Evolutionary conservation across 2,797 vertebrate species (phyloP).

Genomic region (Alectoris magna): DNA sequence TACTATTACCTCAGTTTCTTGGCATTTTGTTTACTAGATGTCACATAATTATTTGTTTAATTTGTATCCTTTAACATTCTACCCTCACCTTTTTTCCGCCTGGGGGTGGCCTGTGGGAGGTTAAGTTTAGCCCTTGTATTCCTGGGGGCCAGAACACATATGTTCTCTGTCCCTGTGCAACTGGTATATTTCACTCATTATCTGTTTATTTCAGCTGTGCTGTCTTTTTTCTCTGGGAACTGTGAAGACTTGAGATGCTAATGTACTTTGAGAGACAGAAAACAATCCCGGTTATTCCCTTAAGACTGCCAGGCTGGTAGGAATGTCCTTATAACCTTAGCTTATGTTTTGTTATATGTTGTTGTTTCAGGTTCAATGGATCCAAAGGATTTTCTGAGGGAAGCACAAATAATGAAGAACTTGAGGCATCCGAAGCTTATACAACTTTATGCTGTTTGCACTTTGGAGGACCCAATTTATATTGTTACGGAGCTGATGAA

Average conservation of each 20-base stretch:
- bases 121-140: slow-evolving; percentile 41
- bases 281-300: slow-evolving; percentile 58
- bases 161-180: not conserved
- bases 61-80: not conserved
- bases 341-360: slow-evolving; percentile 68
- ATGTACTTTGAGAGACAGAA: slow-evolving; percentile 59
- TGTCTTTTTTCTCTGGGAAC: slow-evolving; percentile 64
- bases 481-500: slow-evolving; percentile 98
- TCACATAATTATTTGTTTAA: not conserved
- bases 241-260: slow-evolving; percentile 64
- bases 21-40: not conserved
- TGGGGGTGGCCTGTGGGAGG: not conserved
- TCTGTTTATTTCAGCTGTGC: slow-evolving; percentile 30
- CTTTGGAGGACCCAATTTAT: slow-evolving; percentile 93
- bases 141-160: slow-evolving; percentile 19
- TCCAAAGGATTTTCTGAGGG: slow-evolving; percentile 90
- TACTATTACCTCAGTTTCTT: not conserved
- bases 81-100: not conserved
- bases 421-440: slow-evolving; percentile 94
- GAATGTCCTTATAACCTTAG: slow-evolving; percentile 62
- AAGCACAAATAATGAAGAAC: slow-evolving; percentile 96
- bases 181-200: slow-evolving; percentile 52
- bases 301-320: slow-evolving; percentile 46
- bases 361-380: slow-evolving; percentile 91
- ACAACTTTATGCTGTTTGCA: slow-evolving; percentile 97